Percentiles rank a stretch among this genome's conserved stretches.
Conservation (phyloP, 2,888 invertebrate genomes). For the Antitype chi region DNA sequence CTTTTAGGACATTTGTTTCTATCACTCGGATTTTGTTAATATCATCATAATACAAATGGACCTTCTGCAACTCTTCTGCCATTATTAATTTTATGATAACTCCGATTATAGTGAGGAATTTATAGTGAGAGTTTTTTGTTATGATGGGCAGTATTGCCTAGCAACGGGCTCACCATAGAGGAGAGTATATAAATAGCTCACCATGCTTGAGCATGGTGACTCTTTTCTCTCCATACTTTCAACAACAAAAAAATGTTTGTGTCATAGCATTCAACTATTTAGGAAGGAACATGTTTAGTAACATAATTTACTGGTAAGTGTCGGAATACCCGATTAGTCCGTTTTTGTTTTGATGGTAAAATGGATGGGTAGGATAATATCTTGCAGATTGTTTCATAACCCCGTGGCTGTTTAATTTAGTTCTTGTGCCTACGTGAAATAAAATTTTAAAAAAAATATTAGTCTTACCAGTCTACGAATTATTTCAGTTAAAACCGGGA, state of each 20-base stretch:
- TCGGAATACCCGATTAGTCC: background rate
- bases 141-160: too few relatives aligned
- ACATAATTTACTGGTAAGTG: background rate
- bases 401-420: background rate
- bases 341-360: background rate
- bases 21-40: slow-evolving; percentile 91
- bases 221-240: too few relatives aligned
- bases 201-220: too few relatives aligned
- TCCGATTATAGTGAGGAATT: slow-evolving; percentile 25
- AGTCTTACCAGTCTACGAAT: background rate
- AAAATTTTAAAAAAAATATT: background rate
- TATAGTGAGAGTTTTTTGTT: background rate
- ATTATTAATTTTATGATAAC: slow-evolving; percentile 79
- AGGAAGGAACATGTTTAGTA: background rate
- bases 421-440: background rate
- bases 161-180: too few relatives aligned
- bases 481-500: background rate
- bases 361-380: background rate
- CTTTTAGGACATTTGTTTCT: slow-evolving; percentile 94
- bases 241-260: too few relatives aligned
- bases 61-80: slow-evolving; percentile 93
- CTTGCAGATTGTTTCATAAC: background rate
- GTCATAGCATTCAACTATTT: background rate
- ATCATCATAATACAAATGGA: slow-evolving; percentile 97
- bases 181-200: too few relatives aligned